These are phyloP conservation scores for Holothuria scabra DNA, from an alignment of 53 echinoderm and acorn worm species.

Conservation along the genomic window DNA sequence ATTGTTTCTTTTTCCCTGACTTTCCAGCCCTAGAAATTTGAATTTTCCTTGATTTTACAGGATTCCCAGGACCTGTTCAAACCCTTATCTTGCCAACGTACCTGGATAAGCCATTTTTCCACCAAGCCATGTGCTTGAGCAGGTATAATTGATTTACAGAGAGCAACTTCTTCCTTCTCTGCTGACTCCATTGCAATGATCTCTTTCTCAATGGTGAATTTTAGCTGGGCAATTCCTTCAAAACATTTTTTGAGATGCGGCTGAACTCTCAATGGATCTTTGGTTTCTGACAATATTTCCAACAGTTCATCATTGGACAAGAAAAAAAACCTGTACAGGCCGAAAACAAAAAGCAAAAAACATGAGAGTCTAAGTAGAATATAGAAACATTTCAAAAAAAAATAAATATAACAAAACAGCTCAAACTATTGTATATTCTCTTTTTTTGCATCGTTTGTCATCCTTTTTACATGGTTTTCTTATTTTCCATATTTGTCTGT, in stretches of 20 bases:
- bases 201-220: slow-evolving; percentile 84
- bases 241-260: slow-evolving; percentile 98
- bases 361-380: background rate
- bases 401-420: background rate
- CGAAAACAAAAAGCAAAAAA: background rate
- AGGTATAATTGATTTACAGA: slow-evolving; percentile 81
- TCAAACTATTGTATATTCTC: background rate
- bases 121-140: slow-evolving; percentile 89
- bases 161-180: slow-evolving; percentile 79
- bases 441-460: too few species aligned
- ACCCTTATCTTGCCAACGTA: background rate
- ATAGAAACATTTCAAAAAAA: background rate
- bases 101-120: slow-evolving; percentile 97
- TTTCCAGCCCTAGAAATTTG: too few species aligned
- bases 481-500: too few species aligned
- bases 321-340: slow-evolving; percentile 81
- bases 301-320: slow-evolving; percentile 96
- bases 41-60: too few species aligned
- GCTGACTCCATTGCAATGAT: slow-evolving; percentile 96
- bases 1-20: too few species aligned
- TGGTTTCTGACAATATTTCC: slow-evolving; percentile 92
- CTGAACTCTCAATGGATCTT: slow-evolving; percentile 93
- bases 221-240: slow-evolving; percentile 90
- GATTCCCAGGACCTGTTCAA: too few species aligned
- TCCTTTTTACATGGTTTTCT: too few species aligned